A percentile compares a stretch with the other conserved stretches of the same genome.
Evolutionary conservation across 2,888 invertebrate species (phyloP).

Genomic region (Eristalis arbustorum): DNA sequence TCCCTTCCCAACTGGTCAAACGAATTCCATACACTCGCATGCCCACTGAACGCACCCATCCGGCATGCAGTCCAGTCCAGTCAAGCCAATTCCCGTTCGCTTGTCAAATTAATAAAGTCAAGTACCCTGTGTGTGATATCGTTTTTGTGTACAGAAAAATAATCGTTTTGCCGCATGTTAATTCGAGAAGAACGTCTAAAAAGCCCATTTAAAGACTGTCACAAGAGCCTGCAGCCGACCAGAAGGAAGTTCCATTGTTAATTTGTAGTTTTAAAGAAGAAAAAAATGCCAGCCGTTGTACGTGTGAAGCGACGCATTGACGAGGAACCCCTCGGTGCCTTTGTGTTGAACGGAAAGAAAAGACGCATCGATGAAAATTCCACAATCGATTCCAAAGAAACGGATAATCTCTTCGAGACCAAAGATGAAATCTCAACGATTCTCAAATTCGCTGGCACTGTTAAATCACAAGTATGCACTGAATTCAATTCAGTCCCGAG

Average conservation of each 20-base stretch:
- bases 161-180: slow-evolving; percentile 26
- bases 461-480: slow-evolving; percentile 83
- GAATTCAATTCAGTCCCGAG: neutral
- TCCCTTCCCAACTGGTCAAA: too few species aligned
- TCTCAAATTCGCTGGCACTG: slow-evolving; percentile 87
- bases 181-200: neutral
- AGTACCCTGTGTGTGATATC: slow-evolving; percentile 8
- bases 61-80: neutral
- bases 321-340: slow-evolving; percentile 86
- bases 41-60: neutral
- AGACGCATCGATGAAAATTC: slow-evolving; percentile 81
- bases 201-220: slow-evolving; percentile 5
- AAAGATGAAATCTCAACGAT: slow-evolving; percentile 83
- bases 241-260: neutral
- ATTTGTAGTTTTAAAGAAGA: neutral
- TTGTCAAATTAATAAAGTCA: neutral
- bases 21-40: too few species aligned
- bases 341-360: slow-evolving; percentile 87
- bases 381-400: slow-evolving; percentile 37
- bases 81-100: neutral
- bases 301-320: slow-evolving; percentile 87
- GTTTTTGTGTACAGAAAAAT: slow-evolving; percentile 51
- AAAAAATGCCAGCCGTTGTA: slow-evolving; percentile 83
- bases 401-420: slow-evolving; percentile 48
- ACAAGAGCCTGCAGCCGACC: neutral